Percentiles rank a stretch among this genome's conserved stretches.
phyloP scores from a whole-genome alignment of 1,140 invertebrate species.

The Papilio dardanus region DNA sequence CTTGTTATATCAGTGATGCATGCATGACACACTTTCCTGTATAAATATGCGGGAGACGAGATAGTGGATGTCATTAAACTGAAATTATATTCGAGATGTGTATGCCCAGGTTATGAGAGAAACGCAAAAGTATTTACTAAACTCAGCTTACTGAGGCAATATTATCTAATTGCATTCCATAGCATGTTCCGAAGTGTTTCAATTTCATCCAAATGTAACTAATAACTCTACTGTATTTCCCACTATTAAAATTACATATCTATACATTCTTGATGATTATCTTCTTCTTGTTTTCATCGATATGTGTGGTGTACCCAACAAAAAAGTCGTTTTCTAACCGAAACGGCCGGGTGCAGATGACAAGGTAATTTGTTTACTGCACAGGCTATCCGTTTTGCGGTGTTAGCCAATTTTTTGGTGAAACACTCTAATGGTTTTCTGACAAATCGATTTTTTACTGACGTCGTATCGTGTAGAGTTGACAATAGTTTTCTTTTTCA shows the following conservation, averaged over 20 bases:
- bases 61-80: conserved; percentile 5
- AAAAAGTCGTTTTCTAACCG: not conserved
- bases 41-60: not conserved
- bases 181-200: no score
- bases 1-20: conserved; percentile 9
- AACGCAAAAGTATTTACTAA: not conserved
- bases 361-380: conserved; percentile 16
- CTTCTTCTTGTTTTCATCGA: not conserved
- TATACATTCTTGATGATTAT: not conserved
- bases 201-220: no score
- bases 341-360: not conserved
- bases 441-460: conserved; percentile 9
- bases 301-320: not conserved
- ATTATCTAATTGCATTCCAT: not conserved
- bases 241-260: not conserved
- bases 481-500: not conserved
- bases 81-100: not conserved
- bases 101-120: not conserved
- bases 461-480: not conserved
- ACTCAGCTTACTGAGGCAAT: not conserved
- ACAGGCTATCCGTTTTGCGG: conserved; percentile 11
- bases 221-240: not conserved
- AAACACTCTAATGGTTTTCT: not conserved
- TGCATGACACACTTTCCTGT: conserved; percentile 15
- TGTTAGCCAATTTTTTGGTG: conserved; percentile 16